Base-by-base conservation (phyloP, 2,113 vertebrate species). In the Poicephalus gulielmi region DNA sequence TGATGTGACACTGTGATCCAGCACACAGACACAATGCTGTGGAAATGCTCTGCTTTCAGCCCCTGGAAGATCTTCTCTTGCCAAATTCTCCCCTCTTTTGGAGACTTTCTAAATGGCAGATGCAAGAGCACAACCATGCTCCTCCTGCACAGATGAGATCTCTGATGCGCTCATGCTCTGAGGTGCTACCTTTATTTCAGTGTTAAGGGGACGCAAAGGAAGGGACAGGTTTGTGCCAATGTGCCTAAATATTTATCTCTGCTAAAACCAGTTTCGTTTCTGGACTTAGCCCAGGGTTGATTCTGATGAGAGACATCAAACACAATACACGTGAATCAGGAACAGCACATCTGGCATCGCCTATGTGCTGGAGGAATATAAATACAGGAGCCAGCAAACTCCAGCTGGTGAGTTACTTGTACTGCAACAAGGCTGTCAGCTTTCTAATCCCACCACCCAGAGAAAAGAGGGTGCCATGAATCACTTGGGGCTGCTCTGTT, bases 321-420 rank as follows among this genome's bases (percentile, higher is more conserved):
- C 47, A 60, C 68, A 50, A 49, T 25, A 18, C 8, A 7, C 23
- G 13, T 6, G 90, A 57, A 43, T 64, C n/a, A 44, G 87, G 83
- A 55, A 49, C 57, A 9, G 90, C 94, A 92, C 94, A 92, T 88
- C 91, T 97, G 96, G 93, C 69, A 52, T 12, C 46, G 88, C 62
- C 93, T 70, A 84, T 8, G 41, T 55, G 78, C 92, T 76, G 94
- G 0, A 66, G 80, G 75, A 66, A 59, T 13, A 74, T 1, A 78
- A 96, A 94, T 47, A 80, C 74, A 64, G 41, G 49, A 85, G 73
- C 62, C 88, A 68, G 64, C 18, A 22, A 82, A 37, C 57, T 41
- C 74, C 95, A 97, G 88, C 88, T 95, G 93, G 59, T 33, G 89
- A 49, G 73, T 11, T 90, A 4, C 55, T 55, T 52, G 84, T 77